Evolutionary conservation across 1,140 invertebrate genomes (phyloP), one percentile per base, ranked within the genome.

Genomic region (Conopomorpha cramerella): DNA sequence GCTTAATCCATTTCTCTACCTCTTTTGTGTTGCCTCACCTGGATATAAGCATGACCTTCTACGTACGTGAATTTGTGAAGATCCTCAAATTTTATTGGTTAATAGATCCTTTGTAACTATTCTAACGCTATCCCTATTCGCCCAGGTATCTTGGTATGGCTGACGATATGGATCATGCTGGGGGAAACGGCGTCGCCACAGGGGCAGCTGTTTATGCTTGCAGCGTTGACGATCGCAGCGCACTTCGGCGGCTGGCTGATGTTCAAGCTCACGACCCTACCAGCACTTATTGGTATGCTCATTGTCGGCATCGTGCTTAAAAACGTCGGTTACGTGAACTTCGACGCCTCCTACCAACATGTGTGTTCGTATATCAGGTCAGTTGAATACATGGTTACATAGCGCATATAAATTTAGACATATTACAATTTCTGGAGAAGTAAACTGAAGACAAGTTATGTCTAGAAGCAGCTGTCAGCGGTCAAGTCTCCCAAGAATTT

Each of bases 251-350:
- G 92, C 28, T 90, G 88, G 82, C 48, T 92, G 3, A 65, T 90
- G 46, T 70, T 87, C 39, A 85, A 85, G 15, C 67, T 92, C 16
- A 83, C 89, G n/a, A 88, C 86, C 2, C 70, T 96, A 39, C 94
- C 94, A 4, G 84, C 92, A 0, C 78, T 97, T 0, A 87, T 93
- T 47, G 92, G 92, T 10, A 94, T 93, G 90, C 81, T 95, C 7
- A 52, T 92, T 38, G 86, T 89, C 14, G 92, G 92, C 36, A 84
- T 94, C 18, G 45, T 91, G 8, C 81, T 92, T 52, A 85, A 89
- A 58, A 94, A 94, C 62, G 66, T 89, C 8, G 86, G 86, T n/a
- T 81, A 88, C 49, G 82, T 91, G 13, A 66, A 84, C 51, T 85
- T 92, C 51, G 82, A 86, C 38, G 79, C 81, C 1, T 67, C 76